Evolutionary conservation across 2,113 vertebrate genomes (phyloP), one percentile per base, ranked within the genome.

Genomic region (Castor canadensis): DNA sequence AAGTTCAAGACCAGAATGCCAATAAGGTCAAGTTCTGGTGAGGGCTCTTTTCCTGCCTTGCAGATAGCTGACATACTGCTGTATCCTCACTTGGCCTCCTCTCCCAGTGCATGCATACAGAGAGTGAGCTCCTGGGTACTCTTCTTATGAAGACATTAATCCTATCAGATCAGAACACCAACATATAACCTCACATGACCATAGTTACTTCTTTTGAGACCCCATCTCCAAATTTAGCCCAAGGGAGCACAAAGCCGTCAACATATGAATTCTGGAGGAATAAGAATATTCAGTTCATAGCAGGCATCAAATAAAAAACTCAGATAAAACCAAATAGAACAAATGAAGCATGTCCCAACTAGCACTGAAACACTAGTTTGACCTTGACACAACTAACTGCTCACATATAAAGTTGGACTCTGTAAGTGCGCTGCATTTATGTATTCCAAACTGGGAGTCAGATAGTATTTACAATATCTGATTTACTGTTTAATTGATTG

Each of bases 401-500:
- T 60, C 64, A 20, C 10, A 7, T 52, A 35, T 24, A 85, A 84
- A 28, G 5, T 26, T 89, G 66, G 20, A n/a, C 5, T 1, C 81
- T 40, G 3, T 26, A 76, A 80, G 16, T 49, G 22, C 38, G 28
- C 5, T 66, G 26, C 6, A 56, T 84, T 88, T 93, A 43, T 77
- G 64, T 72, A 32, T 64, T 35, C 40, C 4, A 45, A 79, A 45
- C 2, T 66, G 15, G 75, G 38, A 85, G 17, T 76, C 67, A 64
- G 76, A 84, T 28, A 62, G 28, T 60, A 76, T 87, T 90, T 96
- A 84, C 5, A 66, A 35, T 40, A 32, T 92, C 90, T 94, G 72
- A 89, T 94, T 91, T 95, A 77, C 38, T 89, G 19, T 75, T 94
- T 90, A 92, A 93, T 67, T 96, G 84, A 95, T 95, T 94, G 89